A percentile compares a stretch with the other conserved stretches of the same genome.
Conservation (phyloP, 2,113 vertebrate species). For the Daphoenositta chrysoptera region DNA sequence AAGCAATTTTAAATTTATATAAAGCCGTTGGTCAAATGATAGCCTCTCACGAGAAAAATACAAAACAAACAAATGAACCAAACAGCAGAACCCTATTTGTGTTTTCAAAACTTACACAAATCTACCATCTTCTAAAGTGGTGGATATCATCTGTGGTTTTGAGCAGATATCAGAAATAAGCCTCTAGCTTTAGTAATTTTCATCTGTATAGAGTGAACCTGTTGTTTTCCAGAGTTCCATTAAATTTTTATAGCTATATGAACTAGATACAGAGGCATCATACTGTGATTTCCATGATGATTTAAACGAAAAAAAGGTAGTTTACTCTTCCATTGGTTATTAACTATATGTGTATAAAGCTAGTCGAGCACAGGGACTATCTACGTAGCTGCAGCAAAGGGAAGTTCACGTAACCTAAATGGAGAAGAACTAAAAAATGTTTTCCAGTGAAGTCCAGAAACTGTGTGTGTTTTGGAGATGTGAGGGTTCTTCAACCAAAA, state of each 20-base stretch:
- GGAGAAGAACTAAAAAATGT: background rate
- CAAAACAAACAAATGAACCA: too few relatives aligned
- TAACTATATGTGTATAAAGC: background rate
- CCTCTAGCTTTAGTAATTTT: background rate
- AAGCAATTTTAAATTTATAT: background rate
- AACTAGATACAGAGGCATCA: background rate
- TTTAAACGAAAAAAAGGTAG: background rate
- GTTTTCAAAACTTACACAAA: background rate
- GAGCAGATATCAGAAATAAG: background rate
- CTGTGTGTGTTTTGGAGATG: background rate
- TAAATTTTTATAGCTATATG: background rate
- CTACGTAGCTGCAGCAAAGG: background rate
- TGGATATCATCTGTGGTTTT: background rate
- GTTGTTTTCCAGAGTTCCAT: background rate
- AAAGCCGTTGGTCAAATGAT: background rate
- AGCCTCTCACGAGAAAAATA: accelerated
- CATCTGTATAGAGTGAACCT: background rate
- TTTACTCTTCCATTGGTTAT: background rate
- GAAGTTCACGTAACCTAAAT: background rate
- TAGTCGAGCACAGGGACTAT: accelerated
- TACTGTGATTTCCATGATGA: background rate
- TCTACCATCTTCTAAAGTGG: background rate
- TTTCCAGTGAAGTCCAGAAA: background rate
- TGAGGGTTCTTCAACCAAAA: background rate
- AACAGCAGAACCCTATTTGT: background rate